These are phyloP conservation scores for Brachystomella parvula DNA, from an alignment of 1,140 invertebrate genomes.

Conservation along the genomic window DNA sequence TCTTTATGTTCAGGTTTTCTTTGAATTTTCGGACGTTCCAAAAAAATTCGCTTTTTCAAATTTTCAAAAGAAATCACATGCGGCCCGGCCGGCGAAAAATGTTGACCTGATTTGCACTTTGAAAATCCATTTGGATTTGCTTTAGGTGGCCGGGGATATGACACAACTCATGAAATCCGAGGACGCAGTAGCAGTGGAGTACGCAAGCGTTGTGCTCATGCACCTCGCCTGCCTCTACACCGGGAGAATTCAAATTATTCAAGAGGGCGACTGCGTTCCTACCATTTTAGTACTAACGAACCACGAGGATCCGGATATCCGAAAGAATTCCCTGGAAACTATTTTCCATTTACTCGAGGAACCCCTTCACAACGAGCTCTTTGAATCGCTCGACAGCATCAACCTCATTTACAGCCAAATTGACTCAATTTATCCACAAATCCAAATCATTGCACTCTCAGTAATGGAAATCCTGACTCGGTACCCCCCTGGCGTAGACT, in stretches of 20 bases:
- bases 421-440: constrained; percentile 23
- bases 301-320: constrained; percentile 29
- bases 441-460: constrained; percentile 25
- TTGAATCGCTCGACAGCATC: not conserved
- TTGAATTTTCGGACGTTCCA: too few relatives aligned
- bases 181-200: constrained; percentile 30
- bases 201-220: constrained; percentile 15
- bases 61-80: too few relatives aligned
- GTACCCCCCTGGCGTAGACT: not conserved
- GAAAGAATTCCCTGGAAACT: constrained; percentile 26
- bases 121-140: not conserved
- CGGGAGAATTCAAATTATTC: constrained; percentile 28
- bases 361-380: constrained; percentile 20
- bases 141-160: constrained; percentile 21
- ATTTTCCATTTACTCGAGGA: constrained; percentile 29
- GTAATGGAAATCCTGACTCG: constrained; percentile 20
- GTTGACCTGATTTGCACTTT: too few relatives aligned
- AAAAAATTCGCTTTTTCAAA: not conserved
- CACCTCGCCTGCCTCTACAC: constrained; percentile 27
- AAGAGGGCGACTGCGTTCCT: constrained; percentile 16
- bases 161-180: constrained; percentile 2
- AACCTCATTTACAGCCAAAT: constrained; percentile 8
- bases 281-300: constrained; percentile 6
- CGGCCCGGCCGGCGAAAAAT: too few relatives aligned
- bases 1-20: too few relatives aligned